Base-by-base conservation (phyloP, 1,140 invertebrate genomes). In the Antheraea mylitta region DNA sequence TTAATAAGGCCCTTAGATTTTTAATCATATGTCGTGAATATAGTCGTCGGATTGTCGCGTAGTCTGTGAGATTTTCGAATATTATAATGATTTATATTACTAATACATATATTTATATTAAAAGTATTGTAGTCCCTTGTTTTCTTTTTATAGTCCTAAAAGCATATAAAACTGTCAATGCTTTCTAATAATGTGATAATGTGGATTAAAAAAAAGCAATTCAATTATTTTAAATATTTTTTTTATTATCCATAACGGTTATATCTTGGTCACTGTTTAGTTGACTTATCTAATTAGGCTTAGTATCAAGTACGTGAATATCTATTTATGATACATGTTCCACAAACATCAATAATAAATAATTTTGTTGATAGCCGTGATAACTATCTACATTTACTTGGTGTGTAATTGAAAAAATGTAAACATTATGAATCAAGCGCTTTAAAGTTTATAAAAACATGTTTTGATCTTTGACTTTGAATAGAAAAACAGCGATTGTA, bases 401-500 rank as follows among this genome's bases (percentile, higher is more conserved):
- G 13, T 13, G 45, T 53, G 45, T 53, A n/a, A 53, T 16, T 53
- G 45, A n/a, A 53, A 53, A 53, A 53, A 16, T 42, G 38, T 11
- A 53, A 53, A 53, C 45, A 53, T 53, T 53, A 53, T 53, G 16
- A 53, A 53, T 53, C 45, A n/a, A 53, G 10, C 9, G 45, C 13
- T 53, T n/a, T 10, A 53, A 53, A 53, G 45, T 53, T 53, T 53
- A 53, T 53, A 53, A 53, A 53, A 13, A 16, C 5, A 16, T 53
- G 5, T 53, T 53, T 53, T 53, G 5, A 53, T 53, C 45, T 53
- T 53, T 53, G 45, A 53, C 45, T 53, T 53, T 53, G 45, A 53
- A 53, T 53, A 53, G 16, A 53, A 53, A 53, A 53, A 53, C 45
- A 53, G 45, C 45, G 45, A 53, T 53, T 53, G 45, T 53, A 53